Percentiles rank a stretch among this genome's conserved stretches.
These are phyloP conservation scores for Prostheceraeus crozeri DNA, from an alignment of 2,888 invertebrate species.

Conservation along the genomic window DNA sequence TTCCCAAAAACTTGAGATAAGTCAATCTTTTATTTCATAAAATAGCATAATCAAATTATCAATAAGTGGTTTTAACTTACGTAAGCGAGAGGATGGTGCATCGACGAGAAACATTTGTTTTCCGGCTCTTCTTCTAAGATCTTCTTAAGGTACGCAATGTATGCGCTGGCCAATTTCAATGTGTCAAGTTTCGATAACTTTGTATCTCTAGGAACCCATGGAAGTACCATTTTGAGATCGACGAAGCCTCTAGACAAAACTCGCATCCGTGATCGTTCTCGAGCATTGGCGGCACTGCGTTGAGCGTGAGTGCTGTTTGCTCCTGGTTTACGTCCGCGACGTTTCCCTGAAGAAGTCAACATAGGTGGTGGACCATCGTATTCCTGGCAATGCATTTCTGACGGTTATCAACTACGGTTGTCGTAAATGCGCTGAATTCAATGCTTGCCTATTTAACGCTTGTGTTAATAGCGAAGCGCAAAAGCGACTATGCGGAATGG, in stretches of 20 bases:
- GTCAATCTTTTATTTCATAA: too few relatives aligned
- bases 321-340: constrained; percentile 36
- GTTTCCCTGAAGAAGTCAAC: constrained; percentile 34
- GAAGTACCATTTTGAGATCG: constrained; percentile 34
- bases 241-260: constrained; percentile 36
- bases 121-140: constrained; percentile 35
- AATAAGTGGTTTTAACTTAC: too few relatives aligned
- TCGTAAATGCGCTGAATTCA: too few relatives aligned
- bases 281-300: constrained; percentile 35
- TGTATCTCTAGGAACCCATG: constrained; percentile 37
- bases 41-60: too few relatives aligned
- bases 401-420: too few relatives aligned
- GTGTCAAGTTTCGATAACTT: constrained; percentile 37
- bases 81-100: too few relatives aligned
- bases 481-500: too few relatives aligned
- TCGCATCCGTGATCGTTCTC: constrained; percentile 36
- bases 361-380: constrained; percentile 35
- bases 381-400: too few relatives aligned
- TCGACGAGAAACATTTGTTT: too few relatives aligned
- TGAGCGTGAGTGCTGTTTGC: constrained; percentile 35
- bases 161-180: constrained; percentile 35
- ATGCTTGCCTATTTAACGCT: too few relatives aligned
- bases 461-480: too few relatives aligned
- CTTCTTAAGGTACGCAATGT: constrained; percentile 36
- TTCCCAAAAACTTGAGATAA: too few relatives aligned